Conservation (phyloP, 2,888 invertebrate genomes). For the Belgica antarctica region DNA sequence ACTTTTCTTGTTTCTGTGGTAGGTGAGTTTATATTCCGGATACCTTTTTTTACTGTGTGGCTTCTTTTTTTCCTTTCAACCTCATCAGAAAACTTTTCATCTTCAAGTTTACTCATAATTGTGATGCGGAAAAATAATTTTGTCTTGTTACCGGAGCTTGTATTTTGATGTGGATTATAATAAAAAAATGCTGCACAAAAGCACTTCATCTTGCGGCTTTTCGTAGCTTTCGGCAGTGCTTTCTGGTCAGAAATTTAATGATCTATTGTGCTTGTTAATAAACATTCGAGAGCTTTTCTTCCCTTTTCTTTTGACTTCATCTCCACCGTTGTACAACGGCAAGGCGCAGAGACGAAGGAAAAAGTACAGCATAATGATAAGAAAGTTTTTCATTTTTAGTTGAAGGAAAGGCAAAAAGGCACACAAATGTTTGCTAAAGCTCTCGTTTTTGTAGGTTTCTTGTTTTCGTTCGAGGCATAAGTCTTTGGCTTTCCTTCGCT, state of each 20-base stretch:
- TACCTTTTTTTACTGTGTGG: neutral
- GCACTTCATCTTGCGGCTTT: neutral
- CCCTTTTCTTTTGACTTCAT: neutral
- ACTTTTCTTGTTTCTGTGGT: neutral
- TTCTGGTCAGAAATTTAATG: conserved; percentile 32
- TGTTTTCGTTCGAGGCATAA: too few relatives aligned
- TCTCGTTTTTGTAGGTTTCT: conserved; percentile 12
- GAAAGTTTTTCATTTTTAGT: conserved; percentile 41
- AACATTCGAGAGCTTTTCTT: conserved; percentile 19
- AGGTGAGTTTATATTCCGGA: neutral
- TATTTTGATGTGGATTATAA: too few relatives aligned
- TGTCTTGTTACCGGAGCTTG: neutral
- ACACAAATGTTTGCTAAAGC: conserved; percentile 27
- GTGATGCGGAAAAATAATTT: neutral
- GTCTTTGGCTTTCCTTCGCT: neutral
- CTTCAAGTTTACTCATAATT: neutral
- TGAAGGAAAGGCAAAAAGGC: conserved; percentile 22
- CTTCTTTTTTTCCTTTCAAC: too few relatives aligned
- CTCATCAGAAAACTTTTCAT: neutral
- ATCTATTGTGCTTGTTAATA: conserved; percentile 26
- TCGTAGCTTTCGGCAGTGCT: too few relatives aligned
- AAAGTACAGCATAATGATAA: conserved; percentile 17
- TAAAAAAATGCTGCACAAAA: conserved; percentile 4
- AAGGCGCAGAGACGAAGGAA: neutral
- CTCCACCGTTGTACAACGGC: neutral